Base-by-base conservation (phyloP, 1,140 invertebrate species). In the Cepaea nemoralis region DNA sequence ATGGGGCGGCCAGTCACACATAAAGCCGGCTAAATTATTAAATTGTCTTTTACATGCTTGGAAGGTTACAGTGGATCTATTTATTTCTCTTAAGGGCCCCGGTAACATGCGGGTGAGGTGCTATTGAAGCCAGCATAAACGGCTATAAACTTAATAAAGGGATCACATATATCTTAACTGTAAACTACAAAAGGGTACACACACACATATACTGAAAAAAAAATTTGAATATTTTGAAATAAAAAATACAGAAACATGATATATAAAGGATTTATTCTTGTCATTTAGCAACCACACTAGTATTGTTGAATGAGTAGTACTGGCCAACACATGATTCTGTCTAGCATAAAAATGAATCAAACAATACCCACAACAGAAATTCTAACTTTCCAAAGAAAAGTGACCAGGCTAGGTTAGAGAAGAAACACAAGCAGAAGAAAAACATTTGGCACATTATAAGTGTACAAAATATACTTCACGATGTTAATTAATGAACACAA, bases 251-350 rank as follows among this genome's bases (percentile, higher is more conserved):
- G 8, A 55, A 5, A 19, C 8, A 3, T 14, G 19, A 55, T 71
- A 22, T 40, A 40, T 71, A 40, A 71, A 39, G 39, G n/a, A 24
- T 71, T 71, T 71, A 71, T 40, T 71, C 31, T 45, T 71, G 69
- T 71, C 40, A 40, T 71, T 45, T 71, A 8, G 24, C 69, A 71
- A 71, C 69, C 69, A 71, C 69, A 71, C 37, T 71, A 71, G 37
- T 39, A 39, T 71, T 39, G 69, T 39, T 71, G 69, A 39, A 71
- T n/a, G 50, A 69, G 37, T 69, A 71, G 24, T 71, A 71, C 16
- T 40, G 69, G 31, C 69, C 39, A 70, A 70, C 16, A 70, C 31
- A 55, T 55, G 16, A 37, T 16, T 71, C 37, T 39, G 40, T 19
- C n/a, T 37, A 71, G 69, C 69, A 71, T 63, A 31, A 63, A 2